phyloP scores from a whole-genome alignment of 2,888 invertebrate species.

The Bellardia pandia region DNA sequence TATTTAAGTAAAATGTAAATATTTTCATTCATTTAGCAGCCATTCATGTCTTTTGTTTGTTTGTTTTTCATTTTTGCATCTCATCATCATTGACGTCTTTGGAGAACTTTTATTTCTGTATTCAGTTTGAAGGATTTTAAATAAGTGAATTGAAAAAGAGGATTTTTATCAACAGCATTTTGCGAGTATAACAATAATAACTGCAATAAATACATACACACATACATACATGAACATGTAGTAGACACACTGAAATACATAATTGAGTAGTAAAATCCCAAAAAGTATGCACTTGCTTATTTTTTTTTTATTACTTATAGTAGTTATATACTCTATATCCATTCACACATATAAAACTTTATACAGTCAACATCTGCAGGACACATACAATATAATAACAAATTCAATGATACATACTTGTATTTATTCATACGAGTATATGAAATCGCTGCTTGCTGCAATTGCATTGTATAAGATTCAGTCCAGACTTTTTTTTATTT shows the following conservation, averaged over 20 bases:
- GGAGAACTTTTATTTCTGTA: constrained; percentile 49
- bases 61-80: constrained; percentile 14
- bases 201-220: not conserved
- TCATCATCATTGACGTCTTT: constrained; percentile 46
- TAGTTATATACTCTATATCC: not conserved
- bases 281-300: constrained; percentile 49
- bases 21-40: constrained; percentile 48
- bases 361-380: not conserved
- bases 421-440: no score
- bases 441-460: constrained; percentile 31
- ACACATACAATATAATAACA: not conserved
- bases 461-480: constrained; percentile 48
- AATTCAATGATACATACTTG: not conserved
- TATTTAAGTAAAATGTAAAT: constrained; percentile 16
- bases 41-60: constrained; percentile 11
- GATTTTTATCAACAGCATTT: constrained; percentile 43
- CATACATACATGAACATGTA: not conserved
- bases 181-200: constrained; percentile 2
- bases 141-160: constrained; percentile 30
- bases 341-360: not conserved
- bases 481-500: constrained; percentile 61
- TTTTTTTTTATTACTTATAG: constrained; percentile 59
- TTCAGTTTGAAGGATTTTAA: constrained; percentile 64
- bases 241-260: not conserved
- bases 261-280: constrained; percentile 56